Base-by-base conservation (phyloP, 2,888 invertebrate genomes). In the Caenorhabditis drosophilae region DNA sequence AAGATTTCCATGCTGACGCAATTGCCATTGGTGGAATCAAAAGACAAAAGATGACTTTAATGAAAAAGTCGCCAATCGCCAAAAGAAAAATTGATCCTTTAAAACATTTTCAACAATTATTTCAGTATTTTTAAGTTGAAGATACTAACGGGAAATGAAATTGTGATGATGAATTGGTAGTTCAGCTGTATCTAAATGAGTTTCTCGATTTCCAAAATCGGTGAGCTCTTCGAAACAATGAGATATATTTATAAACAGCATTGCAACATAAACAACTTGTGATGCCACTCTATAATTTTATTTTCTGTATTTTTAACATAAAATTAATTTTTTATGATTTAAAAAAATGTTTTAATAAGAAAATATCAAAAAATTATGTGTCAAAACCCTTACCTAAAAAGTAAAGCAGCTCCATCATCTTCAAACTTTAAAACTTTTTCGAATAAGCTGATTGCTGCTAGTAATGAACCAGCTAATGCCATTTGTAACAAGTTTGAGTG, bases 151-250 rank as follows among this genome's bases (percentile, higher is more conserved):
- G n/a, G n/a, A n/a, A n/a, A n/a, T n/a, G n/a, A n/a, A n/a, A n/a
- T n/a, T n/a, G n/a, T n/a, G n/a, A n/a, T n/a, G n/a, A n/a, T n/a
- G n/a, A n/a, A n/a, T n/a, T n/a, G n/a, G n/a, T n/a, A n/a, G n/a
- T n/a, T n/a, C n/a, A n/a, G n/a, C n/a, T n/a, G n/a, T n/a, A n/a
- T n/a, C n/a, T n/a, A n/a, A n/a, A n/a, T n/a, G 23, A 26, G 11
- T 12, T 25, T 42, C 42, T 20, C n/a, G 4, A 26, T 44, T 23
- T 44, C 26, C 44, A 34, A 66, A 34, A 35, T 59, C 52, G 16
- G 49, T 55, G 7, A 66, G 18, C 9, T 56, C 56, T 22, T 66
- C 66, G 9, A 66, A 41, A 23, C 59, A 55, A 31, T 66, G 66
- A 6, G 59, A 55, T 42, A 60, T 6, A 35, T 59, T 66, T n/a